phyloP scores from a whole-genome alignment of 2,888 invertebrate species.

The Amphipyra tragopoginis region DNA sequence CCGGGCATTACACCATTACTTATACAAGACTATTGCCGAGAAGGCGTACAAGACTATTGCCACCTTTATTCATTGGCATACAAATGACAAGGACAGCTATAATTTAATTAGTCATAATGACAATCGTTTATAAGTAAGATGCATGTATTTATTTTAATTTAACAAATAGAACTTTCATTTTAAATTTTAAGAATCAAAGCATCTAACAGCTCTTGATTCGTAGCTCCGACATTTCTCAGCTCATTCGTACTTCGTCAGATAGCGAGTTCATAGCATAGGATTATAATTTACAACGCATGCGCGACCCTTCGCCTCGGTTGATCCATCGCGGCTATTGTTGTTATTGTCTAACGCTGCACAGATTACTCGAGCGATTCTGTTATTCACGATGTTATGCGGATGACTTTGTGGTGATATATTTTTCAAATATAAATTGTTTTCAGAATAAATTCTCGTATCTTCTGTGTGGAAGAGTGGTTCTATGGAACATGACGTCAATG shows the following conservation, averaged over 20 bases:
- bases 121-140: too few relatives aligned
- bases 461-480: too few relatives aligned
- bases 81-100: too few relatives aligned
- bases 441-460: too few relatives aligned
- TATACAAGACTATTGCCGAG: too few relatives aligned
- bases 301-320: conserved; percentile 65
- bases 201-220: conserved; percentile 30
- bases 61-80: too few relatives aligned
- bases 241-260: conserved; percentile 71
- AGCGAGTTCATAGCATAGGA: conserved; percentile 59
- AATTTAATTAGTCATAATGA: too few relatives aligned
- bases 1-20: too few relatives aligned
- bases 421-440: neutral
- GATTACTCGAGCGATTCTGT: conserved; percentile 44
- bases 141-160: too few relatives aligned
- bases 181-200: neutral
- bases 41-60: too few relatives aligned
- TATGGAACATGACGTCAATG: too few relatives aligned
- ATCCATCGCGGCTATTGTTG: conserved; percentile 62
- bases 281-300: conserved; percentile 73
- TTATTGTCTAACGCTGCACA: conserved; percentile 51
- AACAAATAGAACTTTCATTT: too few relatives aligned
- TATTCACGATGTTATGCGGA: conserved; percentile 31
- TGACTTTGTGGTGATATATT: conserved; percentile 1
- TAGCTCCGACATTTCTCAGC: conserved; percentile 55